Base-by-base conservation (phyloP, 2,113 vertebrate genomes). In the Cygnus buccinator region DNA sequence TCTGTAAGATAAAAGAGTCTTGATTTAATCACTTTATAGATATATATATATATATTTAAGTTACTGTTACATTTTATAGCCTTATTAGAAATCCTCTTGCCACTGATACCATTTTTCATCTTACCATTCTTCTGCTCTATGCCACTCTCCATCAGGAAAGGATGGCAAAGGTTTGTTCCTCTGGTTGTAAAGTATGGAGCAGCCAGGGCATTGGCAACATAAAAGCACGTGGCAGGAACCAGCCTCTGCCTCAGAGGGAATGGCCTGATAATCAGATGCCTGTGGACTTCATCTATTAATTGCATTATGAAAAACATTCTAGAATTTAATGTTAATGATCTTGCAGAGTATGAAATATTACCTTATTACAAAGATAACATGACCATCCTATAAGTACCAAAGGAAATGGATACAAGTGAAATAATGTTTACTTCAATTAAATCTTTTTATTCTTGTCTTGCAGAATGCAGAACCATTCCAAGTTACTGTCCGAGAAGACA, bases 391-490 rank as follows among this genome's bases (percentile, higher is more conserved):
- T 23, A 37, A 55, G 20, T 79, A 57, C 16, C 13, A 15, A 43
- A n/a, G 39, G 25, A 57, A 86, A 71, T 7, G 20, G 16, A 8
- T 86, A 33, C 55, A 88, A 72, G 29, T 43, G 22, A 89, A 89
- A 52, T 8, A 39, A 35, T 22, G n/a, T 83, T 97, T 68, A 76
- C 21, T 31, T 94, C 43, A 84, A 29, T 39, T n/a, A 61, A 46
- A 23, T 87, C 85, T 87, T 59, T 81, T 93, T 80, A 11, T 96
- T 77, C 74, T 94, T 96, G 14, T 74, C 84, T 90, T 62, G 77
- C 84, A 99, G 99, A 97, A 94, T 41, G 71, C 92, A 41, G 70
- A 89, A 19, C 92, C 98, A 31, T 99, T 99, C 96, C 98, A 97
- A 28, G 99, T 98, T 71, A 96, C 94, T 3, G 95, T 99, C 33